Conservation (phyloP, 2,113 vertebrate genomes). For the Trichomycterus rosablanca region DNA sequence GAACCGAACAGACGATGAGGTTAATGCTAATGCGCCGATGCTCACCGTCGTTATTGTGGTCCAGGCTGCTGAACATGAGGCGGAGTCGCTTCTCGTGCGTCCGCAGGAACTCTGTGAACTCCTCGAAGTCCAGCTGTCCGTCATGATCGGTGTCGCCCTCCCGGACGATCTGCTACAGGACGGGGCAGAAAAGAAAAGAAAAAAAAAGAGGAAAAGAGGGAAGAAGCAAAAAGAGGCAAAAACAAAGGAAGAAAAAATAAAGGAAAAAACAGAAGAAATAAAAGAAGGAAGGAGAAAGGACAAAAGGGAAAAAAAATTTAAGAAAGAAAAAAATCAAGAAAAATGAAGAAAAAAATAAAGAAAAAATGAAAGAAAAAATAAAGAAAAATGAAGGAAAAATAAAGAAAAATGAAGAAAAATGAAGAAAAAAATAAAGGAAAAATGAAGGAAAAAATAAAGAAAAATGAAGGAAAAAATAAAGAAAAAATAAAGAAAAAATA, state of each 20-base stretch:
- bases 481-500: background rate
- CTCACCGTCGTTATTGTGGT: constrained; percentile 82
- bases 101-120: constrained; percentile 76
- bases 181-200: constrained; percentile 16
- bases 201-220: background rate
- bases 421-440: background rate
- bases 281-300: background rate
- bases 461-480: background rate
- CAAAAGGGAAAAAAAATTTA: too few relatives aligned
- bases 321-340: background rate
- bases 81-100: constrained; percentile 76
- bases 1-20: too few relatives aligned
- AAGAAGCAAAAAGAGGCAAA: background rate
- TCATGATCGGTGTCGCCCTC: constrained; percentile 69
- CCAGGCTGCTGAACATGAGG: constrained; percentile 79
- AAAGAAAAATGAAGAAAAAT: too few relatives aligned
- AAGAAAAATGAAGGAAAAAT: background rate
- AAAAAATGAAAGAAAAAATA: background rate
- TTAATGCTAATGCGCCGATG: background rate
- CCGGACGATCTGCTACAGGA: constrained; percentile 64
- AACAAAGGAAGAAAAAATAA: background rate
- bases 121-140: constrained; percentile 77
- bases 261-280: too few relatives aligned
- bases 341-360: background rate
- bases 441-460: too few relatives aligned